phyloP scores from a whole-genome alignment of 2,797 vertebrate species.

The Chloroceryle inda region DNA sequence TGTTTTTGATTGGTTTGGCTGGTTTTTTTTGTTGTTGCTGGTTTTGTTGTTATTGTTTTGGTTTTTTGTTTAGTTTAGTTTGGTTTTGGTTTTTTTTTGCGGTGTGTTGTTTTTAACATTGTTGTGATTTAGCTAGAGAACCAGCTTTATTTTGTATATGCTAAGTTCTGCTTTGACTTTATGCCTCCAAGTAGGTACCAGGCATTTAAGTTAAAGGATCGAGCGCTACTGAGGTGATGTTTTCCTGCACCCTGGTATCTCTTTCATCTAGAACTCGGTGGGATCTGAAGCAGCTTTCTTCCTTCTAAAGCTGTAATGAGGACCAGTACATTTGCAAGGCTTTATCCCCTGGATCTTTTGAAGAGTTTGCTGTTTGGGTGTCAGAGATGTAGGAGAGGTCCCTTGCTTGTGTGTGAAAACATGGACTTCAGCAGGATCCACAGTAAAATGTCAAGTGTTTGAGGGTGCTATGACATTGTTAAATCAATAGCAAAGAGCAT shows the following conservation, averaged over 20 bases:
- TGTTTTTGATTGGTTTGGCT: no score
- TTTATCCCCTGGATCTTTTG: neutral
- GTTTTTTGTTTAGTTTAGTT: no score
- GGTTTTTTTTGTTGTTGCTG: no score
- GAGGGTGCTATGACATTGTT: neutral
- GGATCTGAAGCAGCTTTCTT: neutral
- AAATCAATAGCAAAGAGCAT: neutral
- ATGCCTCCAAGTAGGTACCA: neutral
- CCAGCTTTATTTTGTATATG: neutral
- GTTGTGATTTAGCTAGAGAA: neutral
- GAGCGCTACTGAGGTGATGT: neutral
- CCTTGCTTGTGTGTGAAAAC: neutral
- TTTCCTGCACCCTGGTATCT: neutral
- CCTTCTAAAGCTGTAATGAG: neutral
- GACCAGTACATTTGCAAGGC: accelerated
- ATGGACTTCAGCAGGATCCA: neutral
- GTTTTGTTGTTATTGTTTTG: no score
- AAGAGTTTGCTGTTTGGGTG: neutral
- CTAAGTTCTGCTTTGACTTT: neutral
- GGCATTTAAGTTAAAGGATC: neutral
- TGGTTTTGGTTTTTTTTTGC: no score
- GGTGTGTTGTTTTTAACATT: neutral
- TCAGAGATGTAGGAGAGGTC: neutral
- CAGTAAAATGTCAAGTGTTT: neutral
- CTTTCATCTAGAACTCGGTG: neutral